These are phyloP conservation scores for Geococcyx californianus DNA, from an alignment of 2,113 vertebrate genomes.

Conservation along the genomic window DNA sequence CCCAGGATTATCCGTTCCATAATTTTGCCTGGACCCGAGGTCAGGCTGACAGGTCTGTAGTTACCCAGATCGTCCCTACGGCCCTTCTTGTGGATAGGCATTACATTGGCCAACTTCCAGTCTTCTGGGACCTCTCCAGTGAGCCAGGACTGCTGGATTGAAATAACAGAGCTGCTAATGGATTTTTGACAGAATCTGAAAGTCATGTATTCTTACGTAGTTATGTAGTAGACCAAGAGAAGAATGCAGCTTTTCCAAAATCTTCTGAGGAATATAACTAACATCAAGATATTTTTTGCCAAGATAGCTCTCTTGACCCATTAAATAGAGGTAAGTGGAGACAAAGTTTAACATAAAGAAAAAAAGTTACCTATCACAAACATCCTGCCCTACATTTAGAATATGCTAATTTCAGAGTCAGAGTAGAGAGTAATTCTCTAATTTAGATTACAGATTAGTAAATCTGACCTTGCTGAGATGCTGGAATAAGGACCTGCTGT, in stretches of 20 bases:
- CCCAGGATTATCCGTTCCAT: too few relatives aligned
- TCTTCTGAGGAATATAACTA: not conserved
- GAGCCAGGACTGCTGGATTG: too few relatives aligned
- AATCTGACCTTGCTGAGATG: slow-evolving; percentile 88
- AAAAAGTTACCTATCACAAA: not conserved
- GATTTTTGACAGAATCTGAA: not conserved
- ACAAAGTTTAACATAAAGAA: not conserved
- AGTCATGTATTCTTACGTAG: not conserved
- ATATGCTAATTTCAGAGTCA: not conserved
- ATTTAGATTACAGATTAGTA: not conserved
- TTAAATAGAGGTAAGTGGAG: not conserved
- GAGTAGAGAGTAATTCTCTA: too few relatives aligned
- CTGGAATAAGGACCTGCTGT: slow-evolving; percentile 88
- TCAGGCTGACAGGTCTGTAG: too few relatives aligned
- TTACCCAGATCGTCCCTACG: too few relatives aligned
- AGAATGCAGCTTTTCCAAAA: not conserved
- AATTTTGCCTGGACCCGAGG: too few relatives aligned
- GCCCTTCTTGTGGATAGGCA: too few relatives aligned
- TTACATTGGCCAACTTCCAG: too few relatives aligned
- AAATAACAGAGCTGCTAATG: not conserved
- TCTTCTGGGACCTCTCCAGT: too few relatives aligned
- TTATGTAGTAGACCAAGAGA: not conserved
- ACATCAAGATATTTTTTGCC: not conserved
- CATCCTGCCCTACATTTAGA: not conserved
- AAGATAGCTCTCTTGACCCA: not conserved